Evolutionary conservation across 2,113 vertebrate genomes (phyloP), one percentile per base, ranked within the genome.

Genomic region (Apteryx owenii): DNA sequence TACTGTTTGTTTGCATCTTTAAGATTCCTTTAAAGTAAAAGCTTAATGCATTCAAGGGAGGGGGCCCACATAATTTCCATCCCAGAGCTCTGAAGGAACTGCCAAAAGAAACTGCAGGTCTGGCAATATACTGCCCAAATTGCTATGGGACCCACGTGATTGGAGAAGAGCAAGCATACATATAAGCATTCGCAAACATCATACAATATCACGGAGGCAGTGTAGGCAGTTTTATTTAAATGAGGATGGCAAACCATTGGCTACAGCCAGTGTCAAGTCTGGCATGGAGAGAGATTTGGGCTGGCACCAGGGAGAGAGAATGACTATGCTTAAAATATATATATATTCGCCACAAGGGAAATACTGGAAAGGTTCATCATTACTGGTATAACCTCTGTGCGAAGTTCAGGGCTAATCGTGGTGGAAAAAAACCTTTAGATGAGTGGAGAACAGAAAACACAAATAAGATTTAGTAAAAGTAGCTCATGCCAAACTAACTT

Each of bases 1-100:
- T 84, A 83, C 68, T 92, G 12, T 94, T 97, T 94, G 88, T 91
- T 97, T 86, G n/a, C 84, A 81, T 93, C 91, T 96, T 81, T 18
- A 82, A 94, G 50, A 79, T 65, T 53, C 18, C 28, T 95, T 93
- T 81, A 84, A 94, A 96, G 87, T 71, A 93, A 91, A 69, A 78
- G 53, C 56, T 92, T 96, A 80, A 73, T 62, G 36, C 13, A 66
- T 73, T 64, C 54, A 14, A 0, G 3, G 66, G 26, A 90, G 48
- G 20, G 5, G 9, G 23, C 48, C 53, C 58, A 53, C 66, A 85
- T 70, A 60, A 94, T 93, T 96, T 93, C 23, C 76, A 83, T 75
- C 33, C 26, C 64, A 94, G 90, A 69, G 68, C 90, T 96, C 79
- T 66, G 72, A 81, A 42, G 28, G 60, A 88, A 94, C 50, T 31